Base-by-base conservation (phyloP, 2,113 vertebrate genomes). In the Edolisoma coerulescens region DNA sequence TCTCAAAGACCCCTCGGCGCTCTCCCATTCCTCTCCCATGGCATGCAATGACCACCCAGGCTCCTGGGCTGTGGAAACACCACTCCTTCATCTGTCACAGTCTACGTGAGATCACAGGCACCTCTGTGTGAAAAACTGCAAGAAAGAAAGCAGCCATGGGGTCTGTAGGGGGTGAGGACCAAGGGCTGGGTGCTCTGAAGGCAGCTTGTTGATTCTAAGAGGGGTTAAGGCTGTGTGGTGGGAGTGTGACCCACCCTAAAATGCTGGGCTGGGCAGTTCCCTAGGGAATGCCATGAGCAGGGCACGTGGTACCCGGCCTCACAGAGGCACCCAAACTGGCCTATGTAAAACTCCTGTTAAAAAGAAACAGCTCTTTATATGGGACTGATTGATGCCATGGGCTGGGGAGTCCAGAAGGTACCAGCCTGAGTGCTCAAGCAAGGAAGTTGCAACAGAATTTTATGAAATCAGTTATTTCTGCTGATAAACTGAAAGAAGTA, bases 1-100 rank as follows among this genome's bases (percentile, higher is more conserved):
- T 64, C 39, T 35, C 59, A 30, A 10, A 68, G 75, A 76, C 16
- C 59, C 39, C 28, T 73, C 39, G 69, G 24, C 53, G 10, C 33
- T 16, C 30, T 75, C 22, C 20, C 18, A 4, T 37, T 41, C 42
- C 47, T 76, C 32, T 57, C 19, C 42, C 61, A 14, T 5, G 23
- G 9, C 44, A 9, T 16, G 24, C 41, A 71, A 1, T 83, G 88
- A 15, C 24, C 11, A 39, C 30, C n/a, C 7, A 3, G 0, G 0
- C 39, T 75, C 87, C 56, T 71, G 50, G 35, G 37, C 54, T 81
- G 0, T 4, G 35, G 84, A 44, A 93, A 60, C 33, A 32, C 23
- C 18, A 3, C 41, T 19, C 27, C 17, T 30, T 13, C 27, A 50
- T 44, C 39, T 89, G 35, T 27, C 9, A 0, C 23, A 53, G 21